Percentiles rank a stretch among this genome's conserved stretches.
These are phyloP conservation scores for Drosophila bipectinata DNA, from an alignment of 1,140 invertebrate species.

Conservation along the genomic window DNA sequence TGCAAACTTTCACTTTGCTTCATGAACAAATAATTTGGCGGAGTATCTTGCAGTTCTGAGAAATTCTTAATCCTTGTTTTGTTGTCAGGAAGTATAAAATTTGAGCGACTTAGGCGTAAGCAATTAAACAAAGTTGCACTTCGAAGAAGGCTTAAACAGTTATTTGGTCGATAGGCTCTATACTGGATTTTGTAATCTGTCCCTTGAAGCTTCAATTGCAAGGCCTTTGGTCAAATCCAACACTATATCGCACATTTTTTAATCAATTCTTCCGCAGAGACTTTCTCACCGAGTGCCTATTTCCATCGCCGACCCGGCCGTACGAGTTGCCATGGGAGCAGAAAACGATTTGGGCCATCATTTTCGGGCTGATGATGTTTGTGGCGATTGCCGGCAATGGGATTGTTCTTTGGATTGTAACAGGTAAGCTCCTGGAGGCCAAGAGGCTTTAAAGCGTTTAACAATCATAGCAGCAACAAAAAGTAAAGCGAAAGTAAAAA, in stretches of 20 bases:
- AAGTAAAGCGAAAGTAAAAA: conserved; percentile 1
- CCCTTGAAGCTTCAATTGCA: neutral
- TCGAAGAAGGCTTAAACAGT: neutral
- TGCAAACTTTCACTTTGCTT: neutral
- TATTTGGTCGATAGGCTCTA: too few species aligned
- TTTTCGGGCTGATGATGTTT: conserved; percentile 90
- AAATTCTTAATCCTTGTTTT: neutral
- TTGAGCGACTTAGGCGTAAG: neutral
- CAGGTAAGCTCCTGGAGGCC: conserved; percentile 86
- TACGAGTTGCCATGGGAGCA: conserved; percentile 83
- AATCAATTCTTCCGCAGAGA: conserved; percentile 56
- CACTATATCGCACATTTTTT: conserved; percentile 3
- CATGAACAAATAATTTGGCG: neutral
- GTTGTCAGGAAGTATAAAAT: neutral
- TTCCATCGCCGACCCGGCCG: conserved; percentile 80
- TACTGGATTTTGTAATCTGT: too few species aligned
- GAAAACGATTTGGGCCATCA: conserved; percentile 88
- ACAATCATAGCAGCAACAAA: neutral
- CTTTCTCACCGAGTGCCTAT: conserved; percentile 82
- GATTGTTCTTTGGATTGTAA: conserved; percentile 95
- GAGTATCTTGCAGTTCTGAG: neutral
- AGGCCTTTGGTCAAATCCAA: neutral
- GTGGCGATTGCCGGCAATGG: conserved; percentile 92
- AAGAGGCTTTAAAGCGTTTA: conserved; percentile 30
- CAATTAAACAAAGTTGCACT: neutral